Evolutionary conservation across 2,888 invertebrate species (phyloP).

Genomic region (Plutella xylostella): DNA sequence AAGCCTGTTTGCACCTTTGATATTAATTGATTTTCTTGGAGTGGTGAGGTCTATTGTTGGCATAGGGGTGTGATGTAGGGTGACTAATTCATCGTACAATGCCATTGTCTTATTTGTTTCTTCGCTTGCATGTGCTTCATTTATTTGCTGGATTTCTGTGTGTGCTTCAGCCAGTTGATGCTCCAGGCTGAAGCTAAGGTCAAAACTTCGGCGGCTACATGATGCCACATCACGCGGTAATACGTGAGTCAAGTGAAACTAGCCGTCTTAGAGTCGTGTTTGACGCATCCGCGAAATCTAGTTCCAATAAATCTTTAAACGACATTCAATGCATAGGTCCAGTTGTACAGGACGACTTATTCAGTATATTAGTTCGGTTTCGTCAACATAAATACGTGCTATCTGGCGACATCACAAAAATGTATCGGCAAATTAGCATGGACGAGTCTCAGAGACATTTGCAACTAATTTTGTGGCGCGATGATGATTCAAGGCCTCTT

Average conservation of each 20-base stretch:
- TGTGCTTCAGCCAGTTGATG: too few relatives aligned
- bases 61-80: too few relatives aligned
- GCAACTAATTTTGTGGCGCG: conserved; percentile 10
- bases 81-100: too few relatives aligned
- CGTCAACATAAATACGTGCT: conserved; percentile 4
- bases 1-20: too few relatives aligned
- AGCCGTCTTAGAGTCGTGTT: conserved; percentile 21
- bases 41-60: too few relatives aligned
- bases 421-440: conserved; percentile 11
- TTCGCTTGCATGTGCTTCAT: too few relatives aligned
- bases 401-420: conserved; percentile 18
- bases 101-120: too few relatives aligned
- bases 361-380: conserved; percentile 5
- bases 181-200: too few relatives aligned
- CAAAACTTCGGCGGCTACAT: too few relatives aligned
- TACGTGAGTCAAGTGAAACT: conserved; percentile 15
- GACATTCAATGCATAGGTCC: conserved; percentile 9
- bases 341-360: conserved; percentile 6
- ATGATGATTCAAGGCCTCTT: conserved; percentile 4
- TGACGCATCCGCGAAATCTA: conserved; percentile 18
- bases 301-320: conserved; percentile 16
- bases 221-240: conserved; percentile 20
- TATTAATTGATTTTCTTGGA: too few relatives aligned
- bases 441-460: not conserved
- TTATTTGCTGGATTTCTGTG: too few relatives aligned